Percentiles rank a stretch among this genome's conserved stretches.
Evolutionary conservation across 2,888 invertebrate genomes (phyloP).

Genomic region (Tipula lateralis): DNA sequence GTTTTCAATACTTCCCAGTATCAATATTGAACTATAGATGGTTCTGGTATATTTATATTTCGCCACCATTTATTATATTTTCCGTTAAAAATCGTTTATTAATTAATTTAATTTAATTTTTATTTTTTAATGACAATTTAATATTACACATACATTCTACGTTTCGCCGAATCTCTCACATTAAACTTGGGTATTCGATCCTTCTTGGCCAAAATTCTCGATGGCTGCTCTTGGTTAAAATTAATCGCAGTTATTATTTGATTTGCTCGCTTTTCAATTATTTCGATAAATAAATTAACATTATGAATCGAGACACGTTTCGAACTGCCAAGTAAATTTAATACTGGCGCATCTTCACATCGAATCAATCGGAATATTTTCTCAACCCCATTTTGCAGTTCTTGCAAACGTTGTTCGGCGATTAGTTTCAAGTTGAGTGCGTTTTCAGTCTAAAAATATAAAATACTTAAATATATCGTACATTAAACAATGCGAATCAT

Average conservation of each 20-base stretch:
- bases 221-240: conserved; percentile 43
- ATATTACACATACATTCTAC: conserved; percentile 29
- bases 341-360: conserved; percentile 67
- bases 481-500: neutral
- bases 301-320: conserved; percentile 70
- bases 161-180: conserved; percentile 46
- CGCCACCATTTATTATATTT: too few relatives aligned
- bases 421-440: neutral
- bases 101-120: too few relatives aligned
- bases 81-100: too few relatives aligned
- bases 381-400: conserved; percentile 52
- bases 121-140: too few relatives aligned
- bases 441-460: conserved; percentile 30
- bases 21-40: too few relatives aligned
- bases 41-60: too few relatives aligned
- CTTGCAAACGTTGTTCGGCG: conserved; percentile 41
- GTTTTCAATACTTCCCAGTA: too few relatives aligned
- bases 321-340: conserved; percentile 66
- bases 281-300: conserved; percentile 73
- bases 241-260: conserved; percentile 43
- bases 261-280: conserved; percentile 66
- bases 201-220: conserved; percentile 45
- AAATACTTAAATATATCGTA: neutral
- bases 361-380: conserved; percentile 55
- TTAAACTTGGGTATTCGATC: conserved; percentile 49